A percentile compares a stretch with the other conserved stretches of the same genome.
Conservation (phyloP, 2,888 invertebrate species). For the Proisotoma minuta region DNA sequence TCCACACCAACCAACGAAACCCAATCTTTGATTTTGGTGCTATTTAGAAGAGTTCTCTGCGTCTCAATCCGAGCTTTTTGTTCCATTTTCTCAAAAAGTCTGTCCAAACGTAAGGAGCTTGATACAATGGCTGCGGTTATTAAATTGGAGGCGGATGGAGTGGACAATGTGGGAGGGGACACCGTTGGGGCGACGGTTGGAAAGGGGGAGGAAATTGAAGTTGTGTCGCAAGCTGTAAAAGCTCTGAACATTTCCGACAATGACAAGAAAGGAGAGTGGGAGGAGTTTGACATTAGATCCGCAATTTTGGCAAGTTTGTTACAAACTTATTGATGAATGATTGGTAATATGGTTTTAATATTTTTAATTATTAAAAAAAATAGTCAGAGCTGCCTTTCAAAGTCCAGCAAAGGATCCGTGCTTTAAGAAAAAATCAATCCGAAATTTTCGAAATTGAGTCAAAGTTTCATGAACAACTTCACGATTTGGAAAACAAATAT, state of each 20-base stretch:
- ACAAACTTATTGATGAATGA: not conserved
- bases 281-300: not conserved
- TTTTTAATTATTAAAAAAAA: not conserved
- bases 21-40: not conserved
- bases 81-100: no score
- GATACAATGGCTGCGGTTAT: not conserved
- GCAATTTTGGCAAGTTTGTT: not conserved
- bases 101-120: no score
- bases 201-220: not conserved
- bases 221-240: not conserved
- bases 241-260: not conserved
- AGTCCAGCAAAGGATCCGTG: not conserved
- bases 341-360: not conserved
- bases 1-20: not conserved
- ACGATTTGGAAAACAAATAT: constrained; percentile 1
- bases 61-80: no score
- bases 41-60: not conserved
- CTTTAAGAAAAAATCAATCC: constrained; percentile 7
- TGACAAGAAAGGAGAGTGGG: not conserved
- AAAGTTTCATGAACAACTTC: not conserved
- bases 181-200: not conserved
- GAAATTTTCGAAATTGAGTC: not conserved
- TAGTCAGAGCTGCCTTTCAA: not conserved
- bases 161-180: not conserved
- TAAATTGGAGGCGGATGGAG: not conserved